Base-by-base conservation (phyloP, 2,113 vertebrate species). In the Myrmecobius fasciatus region DNA sequence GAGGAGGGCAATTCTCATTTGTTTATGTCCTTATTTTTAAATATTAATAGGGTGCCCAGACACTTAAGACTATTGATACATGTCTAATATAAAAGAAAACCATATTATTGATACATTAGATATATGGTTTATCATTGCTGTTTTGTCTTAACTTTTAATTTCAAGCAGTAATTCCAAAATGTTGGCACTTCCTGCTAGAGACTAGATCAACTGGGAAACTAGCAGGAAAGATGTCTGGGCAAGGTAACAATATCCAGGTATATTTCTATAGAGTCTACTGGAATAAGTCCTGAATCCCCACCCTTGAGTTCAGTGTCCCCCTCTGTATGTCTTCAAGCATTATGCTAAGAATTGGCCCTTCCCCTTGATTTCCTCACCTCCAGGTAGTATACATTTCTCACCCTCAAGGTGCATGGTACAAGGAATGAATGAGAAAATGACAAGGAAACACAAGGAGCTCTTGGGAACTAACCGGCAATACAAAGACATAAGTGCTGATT, bases 41-140 rank as follows among this genome's bases (percentile, higher is more conserved):
- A 94, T 54, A 2, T 56, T 92, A 91, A 48, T 43, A 31, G 46
- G 43, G 95, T 90, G 25, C 91, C 10, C 60, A 92, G n/a, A 83
- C 17, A 20, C n/a, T 83, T 83, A 83, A 83, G 67, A 83, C 20
- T 83, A 2, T 43, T 83, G n/a, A 22, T 83, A 43, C 7, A 2
- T 53, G 36, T 43, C 14, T 56, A 91, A 92, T 54, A 94, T 92
- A 51, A 95, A 96, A 53, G 51, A 10, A 91, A 96, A 94, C 75
- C 24, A 17, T 28, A 43, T 94, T 67, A 4, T 67, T 49, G 43
- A 92, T 94, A 51, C 9, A 6, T n/a, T 26, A 91, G 92, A n/a
- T 47, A 48, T 48, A 52, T 83, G 67, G 43, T 43, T 83, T 83
- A 20, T 43, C 67, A 83, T 24, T 43, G n/a, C 20, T 83, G 7